Percentiles rank a stretch among this genome's conserved stretches.
Conservation (phyloP, 2,113 vertebrate genomes). For the Pachycephala philippinensis region DNA sequence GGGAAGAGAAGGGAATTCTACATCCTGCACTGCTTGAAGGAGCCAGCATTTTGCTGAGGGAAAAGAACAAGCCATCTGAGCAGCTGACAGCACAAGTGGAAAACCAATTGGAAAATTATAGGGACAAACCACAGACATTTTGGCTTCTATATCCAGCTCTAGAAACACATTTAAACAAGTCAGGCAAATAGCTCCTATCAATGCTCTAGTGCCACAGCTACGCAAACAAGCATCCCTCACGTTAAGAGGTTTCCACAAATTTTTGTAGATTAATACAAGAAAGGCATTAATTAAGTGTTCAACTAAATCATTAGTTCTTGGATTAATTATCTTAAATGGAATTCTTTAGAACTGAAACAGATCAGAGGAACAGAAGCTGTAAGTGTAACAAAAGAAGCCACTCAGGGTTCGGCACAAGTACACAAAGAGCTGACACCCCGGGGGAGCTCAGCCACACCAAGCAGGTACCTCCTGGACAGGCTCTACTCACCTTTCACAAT, state of each 20-base stretch:
- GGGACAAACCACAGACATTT: neutral
- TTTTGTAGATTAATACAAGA: neutral
- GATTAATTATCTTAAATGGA: neutral
- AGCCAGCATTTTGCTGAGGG: neutral
- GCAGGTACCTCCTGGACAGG: neutral
- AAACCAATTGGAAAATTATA: conserved; percentile 1
- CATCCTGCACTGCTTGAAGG: neutral
- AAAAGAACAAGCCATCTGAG: neutral
- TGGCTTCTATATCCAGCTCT: neutral
- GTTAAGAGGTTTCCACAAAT: neutral
- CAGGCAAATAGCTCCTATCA: neutral
- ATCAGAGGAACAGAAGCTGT: neutral
- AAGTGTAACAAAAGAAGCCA: neutral
- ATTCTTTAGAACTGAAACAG: neutral
- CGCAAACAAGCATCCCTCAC: neutral
- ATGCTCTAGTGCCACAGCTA: neutral
- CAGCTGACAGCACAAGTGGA: neutral
- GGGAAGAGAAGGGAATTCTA: neutral
- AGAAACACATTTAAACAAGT: neutral
- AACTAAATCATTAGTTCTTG: neutral
- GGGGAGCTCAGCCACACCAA: neutral
- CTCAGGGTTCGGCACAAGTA: neutral
- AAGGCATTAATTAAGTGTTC: neutral
- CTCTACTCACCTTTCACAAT: neutral
- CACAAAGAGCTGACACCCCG: neutral